These are phyloP conservation scores for Engystomops pustulosus DNA, from an alignment of 2,113 vertebrate species.

Conservation along the genomic window DNA sequence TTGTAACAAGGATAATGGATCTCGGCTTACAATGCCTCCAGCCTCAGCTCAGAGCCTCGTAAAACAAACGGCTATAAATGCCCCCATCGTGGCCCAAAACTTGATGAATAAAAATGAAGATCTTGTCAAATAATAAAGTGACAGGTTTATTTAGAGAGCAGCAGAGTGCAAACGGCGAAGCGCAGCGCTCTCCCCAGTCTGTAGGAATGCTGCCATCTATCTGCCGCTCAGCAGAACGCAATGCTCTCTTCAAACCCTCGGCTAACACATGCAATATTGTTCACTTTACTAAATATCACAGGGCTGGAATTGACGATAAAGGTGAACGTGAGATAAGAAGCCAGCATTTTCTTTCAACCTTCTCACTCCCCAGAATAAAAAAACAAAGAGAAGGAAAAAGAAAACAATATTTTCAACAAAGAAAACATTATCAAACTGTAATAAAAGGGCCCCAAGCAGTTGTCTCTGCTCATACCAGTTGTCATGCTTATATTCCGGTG, in stretches of 20 bases:
- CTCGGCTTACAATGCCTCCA: conserved; percentile 85
- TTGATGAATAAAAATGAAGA: conserved; percentile 92
- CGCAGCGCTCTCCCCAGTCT: conserved; percentile 76
- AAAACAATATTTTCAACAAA: conserved; percentile 81
- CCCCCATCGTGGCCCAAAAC: conserved; percentile 82
- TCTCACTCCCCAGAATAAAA: background rate
- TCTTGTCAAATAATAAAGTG: conserved; percentile 90
- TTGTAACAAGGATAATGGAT: conserved; percentile 90
- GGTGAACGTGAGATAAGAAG: conserved; percentile 86
- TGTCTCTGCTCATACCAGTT: conserved; percentile 91
- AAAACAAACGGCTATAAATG: conserved; percentile 84
- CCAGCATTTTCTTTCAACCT: conserved; percentile 77
- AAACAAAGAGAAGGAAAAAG: conserved; percentile 71
- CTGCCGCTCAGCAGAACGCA: conserved; percentile 83
- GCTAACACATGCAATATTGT: conserved; percentile 78
- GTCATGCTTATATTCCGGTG: conserved; percentile 85
- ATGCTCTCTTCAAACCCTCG: conserved; percentile 69
- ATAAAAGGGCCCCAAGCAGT: conserved; percentile 89
- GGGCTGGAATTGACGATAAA: conserved; percentile 88
- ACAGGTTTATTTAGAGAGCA: conserved; percentile 88
- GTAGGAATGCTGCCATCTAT: conserved; percentile 98
- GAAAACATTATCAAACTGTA: conserved; percentile 86
- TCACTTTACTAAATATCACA: conserved; percentile 87
- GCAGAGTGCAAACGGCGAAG: conserved; percentile 75
- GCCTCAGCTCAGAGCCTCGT: conserved; percentile 80